Percentiles rank a stretch among this genome's conserved stretches.
Evolutionary conservation across 2,888 invertebrate genomes (phyloP).

Genomic region (Torymus texanus): DNA sequence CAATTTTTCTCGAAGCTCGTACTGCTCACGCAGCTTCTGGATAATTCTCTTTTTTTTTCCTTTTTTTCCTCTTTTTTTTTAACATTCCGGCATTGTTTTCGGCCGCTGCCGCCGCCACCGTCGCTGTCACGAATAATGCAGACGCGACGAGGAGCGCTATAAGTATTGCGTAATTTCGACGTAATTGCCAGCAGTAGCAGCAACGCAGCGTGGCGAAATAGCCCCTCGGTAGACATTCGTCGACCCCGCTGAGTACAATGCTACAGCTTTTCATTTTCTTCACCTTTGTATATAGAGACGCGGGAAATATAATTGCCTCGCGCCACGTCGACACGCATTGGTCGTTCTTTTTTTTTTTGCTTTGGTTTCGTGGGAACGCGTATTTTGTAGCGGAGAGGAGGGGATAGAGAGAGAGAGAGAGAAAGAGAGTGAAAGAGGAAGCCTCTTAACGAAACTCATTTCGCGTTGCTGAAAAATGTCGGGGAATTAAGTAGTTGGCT

Average conservation of each 20-base stretch:
- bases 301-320: constrained; percentile 32
- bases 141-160: constrained; percentile 63
- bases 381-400: too few species aligned
- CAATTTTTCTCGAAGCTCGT: too few species aligned
- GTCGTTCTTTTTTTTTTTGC: too few species aligned
- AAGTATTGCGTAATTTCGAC: constrained; percentile 70
- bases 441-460: constrained; percentile 30
- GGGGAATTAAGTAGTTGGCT: constrained; percentile 12
- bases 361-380: too few species aligned
- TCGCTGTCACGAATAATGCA: constrained; percentile 66
- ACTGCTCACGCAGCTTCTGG: too few species aligned
- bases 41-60: background rate
- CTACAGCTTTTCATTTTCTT: constrained; percentile 18
- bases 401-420: too few species aligned
- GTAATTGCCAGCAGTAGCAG: constrained; percentile 66
- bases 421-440: background rate
- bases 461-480: constrained; percentile 16
- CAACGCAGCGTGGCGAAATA: constrained; percentile 64
- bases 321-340: too few species aligned
- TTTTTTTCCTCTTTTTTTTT: background rate
- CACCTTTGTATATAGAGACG: constrained; percentile 24
- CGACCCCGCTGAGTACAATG: background rate
- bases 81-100: background rate
- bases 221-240: constrained; percentile 57
- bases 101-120: constrained; percentile 52